Base-by-base conservation (phyloP, 2,113 vertebrate species). In the Plectropomus leopardus region DNA sequence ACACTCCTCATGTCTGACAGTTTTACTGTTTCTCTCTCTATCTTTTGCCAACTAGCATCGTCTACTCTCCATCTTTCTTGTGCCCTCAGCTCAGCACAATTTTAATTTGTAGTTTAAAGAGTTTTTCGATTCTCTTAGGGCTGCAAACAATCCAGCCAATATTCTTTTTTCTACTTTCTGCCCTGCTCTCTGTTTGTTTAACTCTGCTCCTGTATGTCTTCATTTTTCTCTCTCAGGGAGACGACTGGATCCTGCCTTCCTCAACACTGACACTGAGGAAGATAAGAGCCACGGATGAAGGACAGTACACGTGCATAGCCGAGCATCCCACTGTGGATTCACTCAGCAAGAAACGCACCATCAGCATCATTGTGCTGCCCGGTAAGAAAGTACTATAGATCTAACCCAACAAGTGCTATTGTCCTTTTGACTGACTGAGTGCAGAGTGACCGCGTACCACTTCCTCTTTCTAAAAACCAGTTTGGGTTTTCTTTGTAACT, bases 241-340 rank as follows among this genome's bases (percentile, higher is more conserved):
- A 82, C 1, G 94, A 95, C 88, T 95, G 94, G 94, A 81, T 95
- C 19, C 50, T 93, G 86, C 87, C 93, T 2, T 92, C 90, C 34
- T 79, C 85, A 3, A 85, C 61, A 23, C 88, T 95, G 78, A 93
- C 69, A 21, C 83, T 96, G 86, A 83, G 32, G 66, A 88, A 93
- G 34, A 72, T 94, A 83, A 85, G 10, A 0, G 50, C 23, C 0
- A 3, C 23, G 30, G 92, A 94, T 65, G 88, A 61, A 30, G 95
- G 95, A 23, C 55, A 53, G 74, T 96, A 95, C 93, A 94, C 93
- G 5, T 96, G 95, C 87, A 60, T 47, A 0, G 95, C 86, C 26
- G 10, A 87, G 50, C 93, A 94, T 78, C 94, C 92, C 32, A 58
- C 86, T 15, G 74, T 94, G 36, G 57, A 61, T 34, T 78, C 84